Percentiles rank a stretch among this genome's conserved stretches.
These are phyloP conservation scores for Plotosus lineatus DNA, from an alignment of 2,113 vertebrate genomes.

Conservation along the genomic window DNA sequence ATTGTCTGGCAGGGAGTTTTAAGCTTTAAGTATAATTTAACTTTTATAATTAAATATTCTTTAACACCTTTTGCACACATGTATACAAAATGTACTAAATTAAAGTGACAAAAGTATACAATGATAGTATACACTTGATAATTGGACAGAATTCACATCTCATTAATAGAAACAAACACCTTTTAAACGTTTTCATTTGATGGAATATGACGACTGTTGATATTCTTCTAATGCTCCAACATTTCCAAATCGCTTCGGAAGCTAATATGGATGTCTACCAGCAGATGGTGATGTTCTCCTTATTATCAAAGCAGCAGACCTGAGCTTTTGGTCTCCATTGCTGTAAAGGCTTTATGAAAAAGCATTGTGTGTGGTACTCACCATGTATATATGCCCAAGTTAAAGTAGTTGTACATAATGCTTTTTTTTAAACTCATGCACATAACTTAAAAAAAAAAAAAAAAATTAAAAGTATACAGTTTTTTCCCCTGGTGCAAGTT, in stretches of 20 bases:
- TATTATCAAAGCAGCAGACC: not conserved
- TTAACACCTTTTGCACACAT: no score
- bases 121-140: no score
- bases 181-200: not conserved
- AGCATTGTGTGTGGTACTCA: not conserved
- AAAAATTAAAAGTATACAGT: no score
- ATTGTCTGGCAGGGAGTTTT: no score
- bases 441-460: no score
- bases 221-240: not conserved
- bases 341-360: constrained; percentile 19
- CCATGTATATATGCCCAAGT: not conserved
- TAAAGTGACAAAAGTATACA: no score
- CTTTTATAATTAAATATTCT: no score
- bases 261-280: not conserved
- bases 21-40: no score
- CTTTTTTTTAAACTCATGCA: no score
- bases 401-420: not conserved
- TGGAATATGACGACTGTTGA: not conserved
- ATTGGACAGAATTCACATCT: not conserved
- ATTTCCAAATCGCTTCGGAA: not conserved
- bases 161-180: not conserved
- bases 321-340: not conserved
- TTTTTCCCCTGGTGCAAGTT: no score
- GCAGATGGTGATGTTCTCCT: not conserved
- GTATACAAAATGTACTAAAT: no score